A percentile compares a stretch with the other conserved stretches of the same genome.
phyloP scores from a whole-genome alignment of 2,797 vertebrate species.

The Poecilia velifera region DNA sequence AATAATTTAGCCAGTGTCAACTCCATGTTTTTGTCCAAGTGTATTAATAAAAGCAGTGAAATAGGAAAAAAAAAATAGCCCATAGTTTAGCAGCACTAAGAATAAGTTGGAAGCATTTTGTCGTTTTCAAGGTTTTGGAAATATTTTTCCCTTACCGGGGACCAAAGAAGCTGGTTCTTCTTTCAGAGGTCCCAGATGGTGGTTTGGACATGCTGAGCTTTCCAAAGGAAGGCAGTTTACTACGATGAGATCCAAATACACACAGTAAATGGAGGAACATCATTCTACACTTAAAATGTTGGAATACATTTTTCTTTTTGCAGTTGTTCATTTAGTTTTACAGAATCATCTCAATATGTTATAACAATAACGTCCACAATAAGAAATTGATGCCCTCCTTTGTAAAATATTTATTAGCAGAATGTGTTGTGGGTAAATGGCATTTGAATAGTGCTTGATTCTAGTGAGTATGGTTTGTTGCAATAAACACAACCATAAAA shows the following conservation, averaged over 20 bases:
- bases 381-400: not conserved
- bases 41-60: not conserved
- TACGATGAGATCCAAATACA: slow-evolving; percentile 60
- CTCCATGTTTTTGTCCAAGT: not conserved
- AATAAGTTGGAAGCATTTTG: not conserved
- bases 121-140: not conserved
- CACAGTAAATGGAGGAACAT: not conserved
- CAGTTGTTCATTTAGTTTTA: not conserved
- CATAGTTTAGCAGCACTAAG: not conserved
- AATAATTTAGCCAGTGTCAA: not conserved
- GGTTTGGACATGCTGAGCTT: slow-evolving; percentile 86
- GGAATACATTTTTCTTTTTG: not conserved
- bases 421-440: not conserved
- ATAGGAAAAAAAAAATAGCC: not conserved
- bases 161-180: slow-evolving; percentile 89
- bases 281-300: not conserved
- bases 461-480: not conserved
- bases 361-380: not conserved
- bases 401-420: not conserved
- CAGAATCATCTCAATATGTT: not conserved
- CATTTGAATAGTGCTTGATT: not conserved
- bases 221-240: slow-evolving; percentile 86
- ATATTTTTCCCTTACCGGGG: slow-evolving; percentile 43
- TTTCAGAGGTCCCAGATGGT: slow-evolving; percentile 85
- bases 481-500: not conserved